Evolutionary conservation across 1,140 invertebrate genomes (phyloP), one percentile per base, ranked within the genome.

Genomic region (Dendrolimus punctatus): DNA sequence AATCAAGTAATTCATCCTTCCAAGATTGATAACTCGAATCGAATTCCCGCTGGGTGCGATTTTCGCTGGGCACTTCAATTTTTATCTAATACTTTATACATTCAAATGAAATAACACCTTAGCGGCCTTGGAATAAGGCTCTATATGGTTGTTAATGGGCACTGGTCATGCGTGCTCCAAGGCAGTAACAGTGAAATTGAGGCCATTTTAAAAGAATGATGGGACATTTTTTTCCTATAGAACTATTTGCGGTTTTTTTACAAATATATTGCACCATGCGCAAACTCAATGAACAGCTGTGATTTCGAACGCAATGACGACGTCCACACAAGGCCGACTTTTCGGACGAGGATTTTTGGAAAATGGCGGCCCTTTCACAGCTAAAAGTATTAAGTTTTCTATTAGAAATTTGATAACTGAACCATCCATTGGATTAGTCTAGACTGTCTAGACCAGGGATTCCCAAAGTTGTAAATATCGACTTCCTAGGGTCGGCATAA

Each of bases 21-120:
- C 67, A 75, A 80, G 77, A 83, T 83, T 83, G 80, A 83, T 83
- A 67, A 71, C 79, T 66, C 52, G 63, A 47, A 68, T 64, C 67
- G 67, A 64, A 76, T 71, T 72, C 74, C 76, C 73, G 68, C 67
- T 73, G 77, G 70, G 76, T 69, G 57, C 71, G 67, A 80, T 80
- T 79, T 77, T 66, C 61, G 71, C 70, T 68, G 71, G 65, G 62
- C 71, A 66, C 66, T 68, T 55, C 63, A 70, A 57, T 71, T 73
- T 76, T 80, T 74, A 69, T 77, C 69, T 71, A 70, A 74, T 70
- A 71, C 64, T 55, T 47, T 42, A 55, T 49, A 41, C 2, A 46
- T 5, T 4, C 50, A 50, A 49, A 38, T 51, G 43, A 67, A 53
- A 57, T 51, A 61, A 38, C 36, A 64, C 66, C 55, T 37, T 73